Conservation (phyloP, 2,888 invertebrate species). For the Holacanthella duospinosa region DNA sequence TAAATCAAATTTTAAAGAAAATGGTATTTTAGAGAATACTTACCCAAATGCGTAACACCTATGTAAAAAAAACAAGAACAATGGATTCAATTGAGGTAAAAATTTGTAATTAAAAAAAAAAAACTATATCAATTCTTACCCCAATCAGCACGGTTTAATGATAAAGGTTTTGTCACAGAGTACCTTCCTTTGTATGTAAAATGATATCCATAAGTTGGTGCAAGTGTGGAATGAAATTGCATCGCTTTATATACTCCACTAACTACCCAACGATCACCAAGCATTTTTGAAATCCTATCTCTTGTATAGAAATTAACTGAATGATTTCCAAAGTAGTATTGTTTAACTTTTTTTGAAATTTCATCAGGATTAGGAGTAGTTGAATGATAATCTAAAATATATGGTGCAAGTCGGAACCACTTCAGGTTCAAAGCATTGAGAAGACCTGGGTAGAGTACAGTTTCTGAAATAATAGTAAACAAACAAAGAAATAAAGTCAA, state of each 20-base stretch:
- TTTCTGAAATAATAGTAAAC: slow-evolving; percentile 9
- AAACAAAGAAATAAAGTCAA: not conserved
- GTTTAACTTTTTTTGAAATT: slow-evolving; percentile 12
- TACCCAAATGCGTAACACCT: slow-evolving; percentile 7
- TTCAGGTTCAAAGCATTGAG: slow-evolving; percentile 12
- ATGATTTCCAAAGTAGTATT: slow-evolving; percentile 14
- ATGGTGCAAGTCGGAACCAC: slow-evolving; percentile 18
- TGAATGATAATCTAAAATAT: slow-evolving; percentile 10
- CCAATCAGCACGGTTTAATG: slow-evolving; percentile 22
- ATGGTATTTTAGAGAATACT: not conserved
- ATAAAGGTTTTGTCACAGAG: slow-evolving; percentile 13
- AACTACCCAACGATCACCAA: slow-evolving; percentile 23
- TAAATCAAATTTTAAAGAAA: not conserved
- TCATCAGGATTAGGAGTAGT: slow-evolving; percentile 9
- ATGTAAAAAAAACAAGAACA: not conserved
- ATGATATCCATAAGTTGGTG: slow-evolving; percentile 25
- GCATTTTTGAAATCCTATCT: slow-evolving; percentile 15
- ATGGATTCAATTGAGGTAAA: slow-evolving; percentile 4
- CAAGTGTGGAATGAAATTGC: slow-evolving; percentile 21
- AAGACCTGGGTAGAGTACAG: slow-evolving; percentile 16
- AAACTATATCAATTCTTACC: slow-evolving; percentile 14
- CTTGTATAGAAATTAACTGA: slow-evolving; percentile 13
- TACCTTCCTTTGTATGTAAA: slow-evolving; percentile 19
- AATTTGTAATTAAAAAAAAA: not conserved
- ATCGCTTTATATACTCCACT: slow-evolving; percentile 23